Evolutionary conservation across 2,797 vertebrate genomes (phyloP), one percentile per base, ranked within the genome.

Genomic region (Myotis planiceps): DNA sequence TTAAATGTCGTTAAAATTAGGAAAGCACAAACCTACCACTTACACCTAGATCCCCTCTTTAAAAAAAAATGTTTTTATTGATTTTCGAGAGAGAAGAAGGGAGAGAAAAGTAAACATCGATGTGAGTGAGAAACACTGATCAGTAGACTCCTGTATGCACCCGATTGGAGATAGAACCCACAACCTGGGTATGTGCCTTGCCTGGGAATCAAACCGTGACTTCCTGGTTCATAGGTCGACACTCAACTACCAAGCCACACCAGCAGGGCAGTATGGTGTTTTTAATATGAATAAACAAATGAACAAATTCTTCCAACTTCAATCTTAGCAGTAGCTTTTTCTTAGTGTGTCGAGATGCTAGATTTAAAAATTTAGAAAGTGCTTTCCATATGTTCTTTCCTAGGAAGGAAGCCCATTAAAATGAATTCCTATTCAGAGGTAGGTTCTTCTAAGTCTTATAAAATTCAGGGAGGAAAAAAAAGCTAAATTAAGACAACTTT

Each of bases 381-480:
- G 68, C 32, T 79, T 78, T 88, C 25, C 78, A 9, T 37, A 90
- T 63, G 25, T 51, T 95, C 60, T 90, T 45, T 95, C 86, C 23
- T 53, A 55, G 51, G 37, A 93, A 94, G 34, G 45, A 83, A 72
- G 34, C 10, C 55, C 42, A 66, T 37, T 78, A 87, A 96, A 84
- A 94, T 68, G 72, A 93, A 84, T 91, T 86, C 42, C 68, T 86
- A 82, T 51, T 76, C 29, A 39, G 25, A n/a, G 21, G 6, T 47
- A 93, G 51, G 47, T 78, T 84, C 78, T 84, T 90, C 37, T 88
- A 86, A 75, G 47, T 80, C 66, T 74, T 76, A 66, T 53, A 89
- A 81, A 91, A 89, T 71, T 92, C 78, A 86, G 51, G 65, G 91
- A 72, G 65, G 86, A 49, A 27, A 74, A 95, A 93, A 84, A 29